Base-by-base conservation (phyloP, 2,888 invertebrate species). In the Mimachlamys varia region DNA sequence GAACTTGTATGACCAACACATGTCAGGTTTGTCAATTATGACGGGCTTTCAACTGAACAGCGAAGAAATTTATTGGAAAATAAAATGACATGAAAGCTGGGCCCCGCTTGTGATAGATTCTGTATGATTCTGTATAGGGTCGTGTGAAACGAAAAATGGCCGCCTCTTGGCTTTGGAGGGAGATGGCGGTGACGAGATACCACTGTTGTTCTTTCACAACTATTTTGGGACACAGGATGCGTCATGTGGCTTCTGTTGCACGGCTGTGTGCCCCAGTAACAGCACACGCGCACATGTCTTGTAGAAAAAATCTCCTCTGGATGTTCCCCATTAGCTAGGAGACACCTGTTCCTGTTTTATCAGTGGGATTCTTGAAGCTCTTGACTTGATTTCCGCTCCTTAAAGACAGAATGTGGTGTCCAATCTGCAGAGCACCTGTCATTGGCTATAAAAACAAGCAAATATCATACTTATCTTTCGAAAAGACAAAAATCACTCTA, bases 1-100 rank as follows among this genome's bases (percentile, higher is more conserved):
- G 76, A 76, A 76, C 76, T 76, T 76, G 76, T 76, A 76, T 76
- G 76, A 76, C 76, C 76, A 76, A 76, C 76, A 76, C 76, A 76
- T 76, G 76, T 76, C 76, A 76, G 76, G 33, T 33, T 76, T 76
- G 76, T 76, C 76, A 76, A 76, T 76, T 76, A 76, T 76, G 76
- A 76, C 76, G 76, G 76, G 76, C 76, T 76, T 76, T 76, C 76
- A 76, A 76, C 76, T 33, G 76, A 76, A 76, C 76, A 76, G 76
- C 76, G 27, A 76, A 76, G 76, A 76, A 76, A 76, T 76, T 76
- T 76, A 76, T 76, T 76, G 76, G 76, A 76, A 76, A 76, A 76
- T 76, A 76, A 76, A 76, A 76, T 76, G 76, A 76, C 76, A 76
- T 76, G 76, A 76, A 76, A 76, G 76, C 76, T 76, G 27, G 27